Evolutionary conservation across 1,140 invertebrate genomes (phyloP).

Genomic region (Drosophila quadrilineata): DNA sequence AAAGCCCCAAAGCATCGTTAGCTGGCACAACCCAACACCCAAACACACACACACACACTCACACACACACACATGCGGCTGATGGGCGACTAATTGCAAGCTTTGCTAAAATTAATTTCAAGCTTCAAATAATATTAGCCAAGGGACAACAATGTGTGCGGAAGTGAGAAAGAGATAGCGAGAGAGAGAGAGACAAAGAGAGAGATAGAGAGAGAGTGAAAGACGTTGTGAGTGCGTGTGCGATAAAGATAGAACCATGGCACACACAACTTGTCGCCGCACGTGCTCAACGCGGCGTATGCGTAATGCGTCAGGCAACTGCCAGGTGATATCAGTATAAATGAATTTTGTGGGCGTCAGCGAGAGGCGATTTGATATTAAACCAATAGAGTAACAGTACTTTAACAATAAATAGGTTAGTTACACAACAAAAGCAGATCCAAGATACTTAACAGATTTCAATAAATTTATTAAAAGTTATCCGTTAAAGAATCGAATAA

Average conservation of each 20-base stretch:
- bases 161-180: not conserved
- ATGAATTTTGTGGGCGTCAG: not conserved
- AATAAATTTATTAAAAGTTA: too few species aligned
- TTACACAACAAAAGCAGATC: too few species aligned
- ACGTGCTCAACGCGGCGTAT: conserved; percentile 56
- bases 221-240: too few species aligned
- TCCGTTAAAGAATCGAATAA: too few species aligned
- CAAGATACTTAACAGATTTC: too few species aligned
- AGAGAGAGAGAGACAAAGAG: not conserved
- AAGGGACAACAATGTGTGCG: conserved; percentile 27
- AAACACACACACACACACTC: conserved; percentile 11
- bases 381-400: not conserved
- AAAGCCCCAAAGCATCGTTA: conserved; percentile 21
- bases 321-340: conserved; percentile 5
- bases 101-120: conserved; percentile 74
- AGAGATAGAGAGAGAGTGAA: not conserved
- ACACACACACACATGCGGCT: conserved; percentile 26
- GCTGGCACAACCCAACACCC: conserved; percentile 11
- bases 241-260: too few species aligned
- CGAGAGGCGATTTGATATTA: not conserved
- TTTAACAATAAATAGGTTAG: too few species aligned
- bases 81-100: conserved; percentile 66
- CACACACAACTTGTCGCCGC: conserved; percentile 42
- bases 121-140: conserved; percentile 68
- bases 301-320: conserved; percentile 45